A percentile compares a stretch with the other conserved stretches of the same genome.
Evolutionary conservation across 37 sponge, comb jelly and placozoan genomes (phyloP).

Genomic region (Aphrocallistes beatrix): DNA sequence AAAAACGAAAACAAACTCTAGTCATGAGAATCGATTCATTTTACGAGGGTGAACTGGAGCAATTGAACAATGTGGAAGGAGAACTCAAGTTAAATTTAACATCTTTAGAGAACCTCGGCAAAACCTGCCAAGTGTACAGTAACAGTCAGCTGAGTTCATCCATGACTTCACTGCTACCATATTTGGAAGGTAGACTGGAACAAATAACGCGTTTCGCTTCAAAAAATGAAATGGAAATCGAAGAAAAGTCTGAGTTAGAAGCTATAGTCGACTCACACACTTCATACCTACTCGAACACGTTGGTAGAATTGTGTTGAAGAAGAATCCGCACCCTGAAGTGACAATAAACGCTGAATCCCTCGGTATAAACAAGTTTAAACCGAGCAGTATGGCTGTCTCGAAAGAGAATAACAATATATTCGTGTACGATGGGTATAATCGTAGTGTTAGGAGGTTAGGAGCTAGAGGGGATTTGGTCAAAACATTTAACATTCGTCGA

Average conservation of each 20-base stretch:
- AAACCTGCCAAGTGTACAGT: not conserved
- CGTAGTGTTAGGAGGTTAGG: not conserved
- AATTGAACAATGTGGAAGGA: not conserved
- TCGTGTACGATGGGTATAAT: not conserved
- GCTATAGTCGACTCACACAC: conserved; percentile 12
- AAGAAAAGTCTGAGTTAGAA: not conserved
- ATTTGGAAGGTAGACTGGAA: not conserved
- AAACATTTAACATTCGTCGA: not conserved
- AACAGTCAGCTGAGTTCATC: not conserved
- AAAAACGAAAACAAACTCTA: not conserved
- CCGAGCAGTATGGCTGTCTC: not conserved
- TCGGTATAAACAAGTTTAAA: not conserved
- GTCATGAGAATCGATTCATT: not conserved
- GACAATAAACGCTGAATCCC: not conserved
- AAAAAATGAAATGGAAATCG: not conserved
- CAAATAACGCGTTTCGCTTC: not conserved
- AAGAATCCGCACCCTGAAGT: not conserved
- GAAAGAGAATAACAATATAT: not conserved
- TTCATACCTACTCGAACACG: not conserved
- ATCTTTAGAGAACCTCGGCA: not conserved
- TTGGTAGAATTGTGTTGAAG: not conserved
- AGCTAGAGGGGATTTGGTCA: not conserved
- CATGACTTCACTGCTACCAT: not conserved
- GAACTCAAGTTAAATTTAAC: not conserved
- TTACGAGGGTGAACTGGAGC: not conserved